These are phyloP conservation scores for Trisateles emortualis DNA, from an alignment of 2,888 invertebrate species.

Conservation along the genomic window DNA sequence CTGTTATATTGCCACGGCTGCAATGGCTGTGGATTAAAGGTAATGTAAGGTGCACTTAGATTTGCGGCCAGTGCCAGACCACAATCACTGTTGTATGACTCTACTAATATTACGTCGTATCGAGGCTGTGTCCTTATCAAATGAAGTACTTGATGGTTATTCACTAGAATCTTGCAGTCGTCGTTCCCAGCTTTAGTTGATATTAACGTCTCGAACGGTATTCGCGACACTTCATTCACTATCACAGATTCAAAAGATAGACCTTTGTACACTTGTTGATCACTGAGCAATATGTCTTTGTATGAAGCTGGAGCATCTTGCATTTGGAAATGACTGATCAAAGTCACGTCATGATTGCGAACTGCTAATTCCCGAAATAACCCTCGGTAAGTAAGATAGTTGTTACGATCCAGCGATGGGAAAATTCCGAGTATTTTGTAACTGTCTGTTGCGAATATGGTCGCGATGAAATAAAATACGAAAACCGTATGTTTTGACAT, in stretches of 20 bases:
- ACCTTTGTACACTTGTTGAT: conserved; percentile 74
- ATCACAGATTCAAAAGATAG: conserved; percentile 82
- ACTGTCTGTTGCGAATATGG: conserved; percentile 63
- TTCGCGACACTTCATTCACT: conserved; percentile 77
- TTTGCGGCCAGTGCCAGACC: conserved; percentile 89
- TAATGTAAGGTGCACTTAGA: conserved; percentile 89
- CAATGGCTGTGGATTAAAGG: conserved; percentile 84
- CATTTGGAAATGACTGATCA: conserved; percentile 83
- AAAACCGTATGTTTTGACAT: conserved; percentile 67
- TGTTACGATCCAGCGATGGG: conserved; percentile 82
- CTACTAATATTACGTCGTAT: conserved; percentile 91
- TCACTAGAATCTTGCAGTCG: conserved; percentile 81
- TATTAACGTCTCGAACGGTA: conserved; percentile 81
- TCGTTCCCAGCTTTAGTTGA: conserved; percentile 82
- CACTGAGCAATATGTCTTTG: conserved; percentile 83
- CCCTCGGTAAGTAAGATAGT: conserved; percentile 81
- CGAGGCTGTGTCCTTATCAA: conserved; percentile 80
- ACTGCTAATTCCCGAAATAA: conserved; percentile 82
- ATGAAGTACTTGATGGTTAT: conserved; percentile 83
- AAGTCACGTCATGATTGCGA: conserved; percentile 84
- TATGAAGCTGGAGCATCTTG: conserved; percentile 80
- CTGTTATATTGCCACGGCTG: conserved; percentile 85
- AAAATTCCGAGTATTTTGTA: conserved; percentile 85
- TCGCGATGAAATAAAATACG: conserved; percentile 64
- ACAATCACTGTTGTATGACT: conserved; percentile 92